Conservation (phyloP, 2,797 vertebrate genomes). For the Vespertilio murinus region DNA sequence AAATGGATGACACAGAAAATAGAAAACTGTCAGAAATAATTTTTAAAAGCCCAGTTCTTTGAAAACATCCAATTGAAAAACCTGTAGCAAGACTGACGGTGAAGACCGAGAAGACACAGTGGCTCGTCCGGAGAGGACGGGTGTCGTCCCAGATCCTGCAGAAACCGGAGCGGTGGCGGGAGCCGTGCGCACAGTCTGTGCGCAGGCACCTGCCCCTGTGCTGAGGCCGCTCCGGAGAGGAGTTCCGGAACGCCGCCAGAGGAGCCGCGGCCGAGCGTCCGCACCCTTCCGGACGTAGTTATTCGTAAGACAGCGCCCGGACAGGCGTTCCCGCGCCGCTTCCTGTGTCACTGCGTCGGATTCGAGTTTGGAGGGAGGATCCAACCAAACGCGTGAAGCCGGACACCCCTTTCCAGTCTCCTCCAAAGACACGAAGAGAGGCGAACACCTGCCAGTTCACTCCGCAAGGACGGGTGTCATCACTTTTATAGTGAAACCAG, state of each 20-base stretch:
- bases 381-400: background rate
- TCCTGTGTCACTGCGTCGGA: background rate
- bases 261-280: background rate
- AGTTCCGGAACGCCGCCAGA: background rate
- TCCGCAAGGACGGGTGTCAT: background rate
- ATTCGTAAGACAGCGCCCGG: background rate
- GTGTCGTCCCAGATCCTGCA: background rate
- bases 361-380: background rate
- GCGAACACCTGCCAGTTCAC: background rate
- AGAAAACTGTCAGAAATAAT: too few relatives aligned
- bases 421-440: background rate
- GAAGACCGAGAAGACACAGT: too few relatives aligned
- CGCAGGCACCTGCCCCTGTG: too few relatives aligned
- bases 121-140: too few relatives aligned
- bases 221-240: background rate
- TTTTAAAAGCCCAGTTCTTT: too few relatives aligned
- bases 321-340: background rate
- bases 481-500: background rate
- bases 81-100: too few relatives aligned
- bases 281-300: background rate
- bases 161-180: too few relatives aligned
- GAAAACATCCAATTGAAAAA: too few relatives aligned
- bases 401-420: background rate
- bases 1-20: too few relatives aligned
- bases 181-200: background rate